Evolutionary conservation across 2,888 invertebrate genomes (phyloP).

Genomic region (Caenorhabditis sinica): DNA sequence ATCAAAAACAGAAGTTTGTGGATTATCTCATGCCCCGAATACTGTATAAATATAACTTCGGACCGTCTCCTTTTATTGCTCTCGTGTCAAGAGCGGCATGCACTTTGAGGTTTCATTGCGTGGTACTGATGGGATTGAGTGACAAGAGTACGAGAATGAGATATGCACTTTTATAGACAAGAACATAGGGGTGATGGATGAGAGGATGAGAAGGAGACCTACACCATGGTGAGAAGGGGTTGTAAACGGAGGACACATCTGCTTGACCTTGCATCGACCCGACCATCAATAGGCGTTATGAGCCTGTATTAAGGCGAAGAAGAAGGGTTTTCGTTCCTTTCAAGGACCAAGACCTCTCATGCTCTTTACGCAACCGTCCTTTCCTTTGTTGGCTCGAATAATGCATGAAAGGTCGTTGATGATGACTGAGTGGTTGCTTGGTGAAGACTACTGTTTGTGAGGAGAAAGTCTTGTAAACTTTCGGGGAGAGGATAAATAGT

Average conservation of each 20-base stretch:
- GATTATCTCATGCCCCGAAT: conserved; percentile 53
- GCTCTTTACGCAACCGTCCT: conserved; percentile 43
- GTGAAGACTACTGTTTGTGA: conserved; percentile 15
- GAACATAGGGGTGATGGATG: conserved; percentile 11
- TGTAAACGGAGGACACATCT: conserved; percentile 43
- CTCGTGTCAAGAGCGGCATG: conserved; percentile 34
- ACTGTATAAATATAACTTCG: conserved; percentile 56
- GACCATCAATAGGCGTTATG: conserved; percentile 44
- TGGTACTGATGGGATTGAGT: conserved; percentile 2
- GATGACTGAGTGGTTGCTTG: conserved; percentile 38
- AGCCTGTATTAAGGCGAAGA: conserved; percentile 31
- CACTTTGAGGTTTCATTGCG: conserved; percentile 45
- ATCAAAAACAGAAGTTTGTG: conserved; percentile 8
- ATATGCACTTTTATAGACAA: conserved; percentile 19
- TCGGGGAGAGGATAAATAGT: conserved; percentile 15
- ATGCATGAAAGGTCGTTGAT: conserved; percentile 61
- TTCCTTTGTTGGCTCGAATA: conserved; percentile 58
- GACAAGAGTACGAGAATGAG: too few species aligned
- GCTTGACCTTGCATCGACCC: conserved; percentile 61
- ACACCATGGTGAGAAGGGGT: conserved; percentile 51
- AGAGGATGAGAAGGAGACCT: background rate
- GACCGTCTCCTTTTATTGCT: conserved; percentile 20
- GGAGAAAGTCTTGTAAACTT: conserved; percentile 57
- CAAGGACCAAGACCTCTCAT: conserved; percentile 35
- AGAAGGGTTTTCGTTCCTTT: conserved; percentile 38